Base-by-base conservation (phyloP, 2,888 invertebrate species). In the Phanerotoma sp. region DNA sequence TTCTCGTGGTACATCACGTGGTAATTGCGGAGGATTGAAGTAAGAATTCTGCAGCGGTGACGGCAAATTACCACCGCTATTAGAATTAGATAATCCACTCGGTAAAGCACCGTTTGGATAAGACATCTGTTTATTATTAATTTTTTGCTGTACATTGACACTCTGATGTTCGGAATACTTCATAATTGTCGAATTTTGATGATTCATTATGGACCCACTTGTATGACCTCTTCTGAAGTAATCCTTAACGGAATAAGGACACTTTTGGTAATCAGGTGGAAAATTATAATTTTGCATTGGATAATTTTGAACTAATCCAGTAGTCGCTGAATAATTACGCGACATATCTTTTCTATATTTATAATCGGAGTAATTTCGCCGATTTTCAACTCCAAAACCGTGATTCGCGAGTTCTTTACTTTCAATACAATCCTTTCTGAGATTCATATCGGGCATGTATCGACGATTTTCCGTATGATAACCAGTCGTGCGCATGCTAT, bases 251-350 rank as follows among this genome's bases (percentile, higher is more conserved):
- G 69, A 54, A 52, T 73, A 73, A 22, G 72, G 61, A 54, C 71
- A 75, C 40, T 73, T 75, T 44, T 71, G 69, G 51, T 70, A 74
- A 9, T 75, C 73, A 1, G 60, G 46, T 3, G 70, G 54, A 46
- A 69, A 66, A 46, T 72, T 71, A 47, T 75, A 75, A 59, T 62
- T 68, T 33, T 72, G 72, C 51, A 73, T 62, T 4, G 68, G 64
- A 58, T 70, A 75, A 57, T 68, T 74, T n/a, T 66, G 72, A 47
- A 67, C 51, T 49, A 72, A 63, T n/a, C 64, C 62, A 25, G 50
- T 46, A 2, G 45, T 15, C 6, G 25, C 25, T 25, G 50, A 40
- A 40, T 55, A 55, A 41, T 51, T 55, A 28, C 50, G 28, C 22
- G 54, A 37, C 18, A 61, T 40, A 10, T 50, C 56, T 30, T 75